Base-by-base conservation (phyloP, 35 echinoderm and acorn worm species). In the Holothuria glaberrima region DNA sequence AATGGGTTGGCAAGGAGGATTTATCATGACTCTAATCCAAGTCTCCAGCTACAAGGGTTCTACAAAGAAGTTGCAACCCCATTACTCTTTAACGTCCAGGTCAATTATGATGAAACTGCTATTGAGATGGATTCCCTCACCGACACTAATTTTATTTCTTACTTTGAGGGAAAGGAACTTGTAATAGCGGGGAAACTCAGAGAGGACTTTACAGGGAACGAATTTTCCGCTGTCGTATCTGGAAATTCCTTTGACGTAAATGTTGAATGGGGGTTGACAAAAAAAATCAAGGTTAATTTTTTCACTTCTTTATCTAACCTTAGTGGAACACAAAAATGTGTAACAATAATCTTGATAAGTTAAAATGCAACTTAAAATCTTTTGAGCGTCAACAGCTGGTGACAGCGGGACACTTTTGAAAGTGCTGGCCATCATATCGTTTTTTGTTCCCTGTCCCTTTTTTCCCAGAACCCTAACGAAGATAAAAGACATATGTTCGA, bases 161-260 rank as follows among this genome's bases (percentile, higher is more conserved):
- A 92, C 54, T 97, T 92, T 38, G 54, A 94, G 25, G 95, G 95
- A 32, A 91, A 86, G 5, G 95, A 97, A 73, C 19, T 97, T 30
- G 90, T 94, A 18, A 90, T 97, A 9, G 92, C 92, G 4, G 95
- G 95, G 22, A 94, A 97, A 79, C 59, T 97, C 12, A 34, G 18
- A 0, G 86, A 90, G 12, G 62, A 87, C 19, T 86, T 66, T 58
- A 71, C 57, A n/a, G 61, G 89, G 25, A 83, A 83, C 34, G 79
- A 26, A 24, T n/a, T 83, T 9, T 30, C 48, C 34, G 48, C 21
- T 20, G 13, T 21, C 9, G 48, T 83, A 12, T 16, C 52, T 28
- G 79, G 79, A 18, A 58, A 83, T 59, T 83, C 79, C 27, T 83
- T 58, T 50, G 79, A 83, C 75, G 75, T 57, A 13, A 41, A 22